These are phyloP conservation scores for Pitta sordida DNA, from an alignment of 2,113 vertebrate species.

Conservation along the genomic window DNA sequence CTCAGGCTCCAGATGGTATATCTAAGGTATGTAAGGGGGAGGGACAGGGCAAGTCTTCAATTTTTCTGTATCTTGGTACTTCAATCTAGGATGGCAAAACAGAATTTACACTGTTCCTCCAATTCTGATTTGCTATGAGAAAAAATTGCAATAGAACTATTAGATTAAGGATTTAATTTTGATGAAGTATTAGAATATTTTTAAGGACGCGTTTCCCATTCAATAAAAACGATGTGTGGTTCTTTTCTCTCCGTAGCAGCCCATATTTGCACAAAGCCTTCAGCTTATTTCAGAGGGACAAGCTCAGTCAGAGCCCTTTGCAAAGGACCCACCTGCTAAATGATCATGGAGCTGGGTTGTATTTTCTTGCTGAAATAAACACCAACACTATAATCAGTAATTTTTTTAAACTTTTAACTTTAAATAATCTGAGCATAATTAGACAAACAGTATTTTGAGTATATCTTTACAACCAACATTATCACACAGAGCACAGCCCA, in stretches of 20 bases:
- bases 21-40: background rate
- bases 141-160: background rate
- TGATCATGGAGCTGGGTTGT: background rate
- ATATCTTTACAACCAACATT: background rate
- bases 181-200: background rate
- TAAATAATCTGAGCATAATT: background rate
- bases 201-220: background rate
- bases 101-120: background rate
- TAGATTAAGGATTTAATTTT: background rate
- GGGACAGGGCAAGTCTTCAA: background rate
- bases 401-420: background rate
- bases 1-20: slow-evolving; percentile 35
- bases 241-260: background rate
- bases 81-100: background rate
- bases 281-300: background rate
- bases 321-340: background rate
- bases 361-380: background rate
- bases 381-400: background rate
- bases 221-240: background rate
- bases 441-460: background rate
- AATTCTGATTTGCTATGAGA: background rate
- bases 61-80: background rate
- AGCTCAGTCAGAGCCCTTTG: background rate
- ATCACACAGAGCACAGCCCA: background rate
- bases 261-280: background rate